Conservation (phyloP, 2,113 vertebrate genomes). For the Leptocoma aspasia region DNA sequence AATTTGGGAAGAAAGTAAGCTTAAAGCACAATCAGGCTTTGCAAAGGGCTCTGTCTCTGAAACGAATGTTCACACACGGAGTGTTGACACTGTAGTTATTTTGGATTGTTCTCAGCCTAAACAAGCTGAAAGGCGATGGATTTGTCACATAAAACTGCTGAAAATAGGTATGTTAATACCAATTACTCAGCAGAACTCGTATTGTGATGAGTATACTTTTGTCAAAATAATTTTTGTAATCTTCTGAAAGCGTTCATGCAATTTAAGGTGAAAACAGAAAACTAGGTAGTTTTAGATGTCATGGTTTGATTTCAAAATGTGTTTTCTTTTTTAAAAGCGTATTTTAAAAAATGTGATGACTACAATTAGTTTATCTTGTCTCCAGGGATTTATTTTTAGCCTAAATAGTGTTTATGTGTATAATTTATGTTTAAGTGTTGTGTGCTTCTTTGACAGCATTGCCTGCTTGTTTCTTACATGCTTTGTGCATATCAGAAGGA, state of each 20-base stretch:
- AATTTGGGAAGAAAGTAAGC: neutral
- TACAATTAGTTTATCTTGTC: neutral
- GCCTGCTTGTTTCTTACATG: neutral
- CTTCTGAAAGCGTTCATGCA: neutral
- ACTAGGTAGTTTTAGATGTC: neutral
- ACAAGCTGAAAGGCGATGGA: neutral
- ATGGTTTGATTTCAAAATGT: neutral
- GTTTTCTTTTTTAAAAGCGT: neutral
- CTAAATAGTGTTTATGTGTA: neutral
- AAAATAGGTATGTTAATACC: neutral
- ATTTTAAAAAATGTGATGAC: neutral
- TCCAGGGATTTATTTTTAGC: neutral
- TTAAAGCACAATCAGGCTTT: neutral
- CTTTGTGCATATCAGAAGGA: neutral
- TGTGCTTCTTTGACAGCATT: neutral
- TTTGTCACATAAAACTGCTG: neutral
- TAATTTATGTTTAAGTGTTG: neutral
- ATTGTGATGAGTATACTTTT: neutral
- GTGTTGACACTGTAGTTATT: neutral
- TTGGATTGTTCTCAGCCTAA: neutral
- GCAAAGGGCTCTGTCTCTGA: neutral
- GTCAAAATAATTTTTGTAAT: neutral
- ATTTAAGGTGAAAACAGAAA: neutral
- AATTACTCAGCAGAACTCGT: neutral
- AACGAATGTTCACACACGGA: fast-evolving